These are phyloP conservation scores for Laupala kohalensis DNA, from an alignment of 1,140 invertebrate genomes.

Conservation along the genomic window DNA sequence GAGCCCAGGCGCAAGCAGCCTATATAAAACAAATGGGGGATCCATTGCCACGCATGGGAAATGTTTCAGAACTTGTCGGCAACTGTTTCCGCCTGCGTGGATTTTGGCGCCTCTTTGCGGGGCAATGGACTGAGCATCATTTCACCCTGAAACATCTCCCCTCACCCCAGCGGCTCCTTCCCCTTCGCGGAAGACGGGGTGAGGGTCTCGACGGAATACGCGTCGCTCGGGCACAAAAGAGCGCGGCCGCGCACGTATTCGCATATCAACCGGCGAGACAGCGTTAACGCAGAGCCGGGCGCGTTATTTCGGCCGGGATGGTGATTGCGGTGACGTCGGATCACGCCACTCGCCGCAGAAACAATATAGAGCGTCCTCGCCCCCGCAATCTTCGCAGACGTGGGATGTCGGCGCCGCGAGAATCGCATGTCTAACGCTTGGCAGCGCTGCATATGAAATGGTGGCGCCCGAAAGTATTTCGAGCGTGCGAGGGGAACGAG, in stretches of 20 bases:
- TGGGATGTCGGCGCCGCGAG: neutral
- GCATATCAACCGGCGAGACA: neutral
- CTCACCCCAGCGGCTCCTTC: neutral
- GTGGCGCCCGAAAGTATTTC: neutral
- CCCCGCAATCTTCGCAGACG: neutral
- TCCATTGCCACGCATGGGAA: slow-evolving; percentile 14
- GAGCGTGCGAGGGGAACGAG: neutral
- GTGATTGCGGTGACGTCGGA: neutral
- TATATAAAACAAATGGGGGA: slow-evolving; percentile 14
- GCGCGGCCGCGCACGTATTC: neutral
- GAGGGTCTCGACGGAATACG: neutral
- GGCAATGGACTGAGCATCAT: slow-evolving; percentile 15
- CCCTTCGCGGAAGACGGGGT: neutral
- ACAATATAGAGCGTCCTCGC: neutral
- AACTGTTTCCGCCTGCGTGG: slow-evolving; percentile 13
- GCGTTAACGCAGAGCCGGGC: neutral
- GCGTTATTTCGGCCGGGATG: neutral
- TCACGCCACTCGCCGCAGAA: neutral
- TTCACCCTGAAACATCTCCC: slow-evolving; percentile 10
- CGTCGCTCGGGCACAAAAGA: neutral
- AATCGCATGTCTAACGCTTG: neutral
- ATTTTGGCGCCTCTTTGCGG: slow-evolving; percentile 15
- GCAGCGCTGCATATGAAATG: neutral
- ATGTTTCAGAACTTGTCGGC: slow-evolving; percentile 11
- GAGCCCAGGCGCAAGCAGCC: neutral